Conservation (phyloP, 2,113 vertebrate genomes). For the Pungitius pungitius region DNA sequence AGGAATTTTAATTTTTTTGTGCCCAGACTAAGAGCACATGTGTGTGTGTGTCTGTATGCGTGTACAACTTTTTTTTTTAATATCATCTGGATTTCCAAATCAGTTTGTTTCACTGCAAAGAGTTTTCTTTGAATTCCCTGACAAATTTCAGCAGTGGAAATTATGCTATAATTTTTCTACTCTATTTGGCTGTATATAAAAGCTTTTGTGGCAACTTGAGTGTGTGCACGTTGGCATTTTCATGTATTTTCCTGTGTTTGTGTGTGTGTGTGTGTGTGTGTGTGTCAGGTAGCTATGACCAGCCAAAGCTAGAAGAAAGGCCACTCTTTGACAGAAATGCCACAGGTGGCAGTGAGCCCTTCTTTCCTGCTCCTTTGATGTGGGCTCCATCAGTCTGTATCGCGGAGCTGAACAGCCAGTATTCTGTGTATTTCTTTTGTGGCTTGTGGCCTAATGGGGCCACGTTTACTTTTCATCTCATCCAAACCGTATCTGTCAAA, state of each 20-base stretch:
- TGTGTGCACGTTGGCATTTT: slow-evolving; percentile 27
- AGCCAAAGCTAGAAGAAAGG: slow-evolving; percentile 58
- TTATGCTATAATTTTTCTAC: slow-evolving; percentile 16
- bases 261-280: slow-evolving; percentile 37
- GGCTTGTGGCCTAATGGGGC: slow-evolving; percentile 34
- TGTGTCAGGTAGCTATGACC: slow-evolving; percentile 24
- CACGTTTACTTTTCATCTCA: slow-evolving; percentile 7
- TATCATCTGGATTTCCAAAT: neutral
- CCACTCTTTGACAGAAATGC: slow-evolving; percentile 65
- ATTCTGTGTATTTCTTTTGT: slow-evolving; percentile 34
- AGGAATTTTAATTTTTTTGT: neutral
- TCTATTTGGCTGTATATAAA: slow-evolving; percentile 20
- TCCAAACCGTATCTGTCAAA: neutral
- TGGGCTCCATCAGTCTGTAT: slow-evolving; percentile 43
- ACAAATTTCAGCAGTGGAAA: slow-evolving; percentile 25
- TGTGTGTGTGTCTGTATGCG: neutral
- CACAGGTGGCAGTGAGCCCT: slow-evolving; percentile 63
- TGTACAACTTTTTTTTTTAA: neutral
- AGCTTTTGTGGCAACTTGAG: slow-evolving; percentile 20
- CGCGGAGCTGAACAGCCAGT: slow-evolving; percentile 32
- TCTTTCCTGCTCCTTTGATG: slow-evolving; percentile 70
- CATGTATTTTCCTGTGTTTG: slow-evolving; percentile 17
- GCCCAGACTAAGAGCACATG: neutral
- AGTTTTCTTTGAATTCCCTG: slow-evolving; percentile 1
- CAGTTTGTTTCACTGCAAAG: neutral